Evolutionary conservation across 2,888 invertebrate genomes (phyloP).

Genomic region (Melipona bicolor): DNA sequence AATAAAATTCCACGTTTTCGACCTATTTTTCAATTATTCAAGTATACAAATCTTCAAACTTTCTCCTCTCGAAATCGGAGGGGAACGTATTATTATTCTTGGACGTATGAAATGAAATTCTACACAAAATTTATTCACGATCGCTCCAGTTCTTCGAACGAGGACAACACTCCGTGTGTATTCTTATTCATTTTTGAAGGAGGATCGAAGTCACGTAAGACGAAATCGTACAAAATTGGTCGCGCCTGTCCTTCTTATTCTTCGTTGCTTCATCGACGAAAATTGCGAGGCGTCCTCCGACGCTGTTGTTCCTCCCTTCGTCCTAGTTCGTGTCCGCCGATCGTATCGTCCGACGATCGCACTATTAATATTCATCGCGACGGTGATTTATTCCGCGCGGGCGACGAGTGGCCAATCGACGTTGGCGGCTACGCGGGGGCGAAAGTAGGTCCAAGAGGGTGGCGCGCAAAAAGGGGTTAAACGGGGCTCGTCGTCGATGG

Average conservation of each 20-base stretch:
- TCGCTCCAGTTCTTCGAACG: too few relatives aligned
- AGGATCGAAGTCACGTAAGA: neutral
- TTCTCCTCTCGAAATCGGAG: too few relatives aligned
- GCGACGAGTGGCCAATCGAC: constrained; percentile 48
- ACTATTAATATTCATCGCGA: constrained; percentile 55
- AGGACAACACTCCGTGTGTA: neutral
- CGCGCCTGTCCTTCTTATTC: neutral
- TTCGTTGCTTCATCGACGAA: neutral
- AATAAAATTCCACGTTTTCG: too few relatives aligned
- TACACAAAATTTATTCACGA: too few relatives aligned
- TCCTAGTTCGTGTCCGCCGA: neutral
- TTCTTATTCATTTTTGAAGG: neutral
- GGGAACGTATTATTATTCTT: too few relatives aligned
- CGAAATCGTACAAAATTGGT: neutral
- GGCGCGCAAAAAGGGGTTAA: constrained; percentile 25
- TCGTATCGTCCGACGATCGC: neutral
- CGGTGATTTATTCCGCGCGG: constrained; percentile 49
- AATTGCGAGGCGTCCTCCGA: neutral
- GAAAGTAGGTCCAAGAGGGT: neutral
- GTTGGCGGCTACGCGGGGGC: constrained; percentile 12
- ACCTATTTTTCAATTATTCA: too few relatives aligned
- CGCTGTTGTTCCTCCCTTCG: neutral
- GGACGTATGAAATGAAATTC: too few relatives aligned
- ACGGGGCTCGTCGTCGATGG: constrained; percentile 5
- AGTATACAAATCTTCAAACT: too few relatives aligned